Conservation (phyloP, 2,797 vertebrate species). For the Pipistrellus pipistrellus region DNA sequence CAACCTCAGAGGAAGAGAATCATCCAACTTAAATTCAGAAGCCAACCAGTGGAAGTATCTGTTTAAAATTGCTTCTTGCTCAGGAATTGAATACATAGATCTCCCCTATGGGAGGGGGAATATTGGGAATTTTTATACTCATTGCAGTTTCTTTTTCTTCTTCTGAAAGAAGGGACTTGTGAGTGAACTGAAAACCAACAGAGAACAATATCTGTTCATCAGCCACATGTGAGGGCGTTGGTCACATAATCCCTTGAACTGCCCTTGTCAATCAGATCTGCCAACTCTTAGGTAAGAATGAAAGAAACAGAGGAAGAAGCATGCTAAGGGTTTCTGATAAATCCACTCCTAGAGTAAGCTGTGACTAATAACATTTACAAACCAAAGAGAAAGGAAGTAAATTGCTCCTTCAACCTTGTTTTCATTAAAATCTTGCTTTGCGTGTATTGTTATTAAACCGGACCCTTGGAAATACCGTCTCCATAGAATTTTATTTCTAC, state of each 20-base stretch:
- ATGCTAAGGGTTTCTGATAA: neutral
- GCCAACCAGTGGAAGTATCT: neutral
- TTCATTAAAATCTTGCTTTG: conserved; percentile 59
- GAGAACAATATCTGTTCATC: neutral
- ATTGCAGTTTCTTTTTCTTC: conserved; percentile 17
- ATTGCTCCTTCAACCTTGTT: conserved; percentile 14
- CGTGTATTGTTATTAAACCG: conserved; percentile 34
- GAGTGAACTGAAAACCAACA: conserved; percentile 1
- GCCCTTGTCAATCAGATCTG: neutral
- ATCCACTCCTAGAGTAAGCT: neutral
- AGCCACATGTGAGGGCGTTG: neutral
- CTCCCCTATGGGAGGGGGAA: neutral
- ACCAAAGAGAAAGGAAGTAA: neutral
- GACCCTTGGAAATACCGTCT: conserved; percentile 56
- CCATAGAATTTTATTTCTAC: conserved; percentile 59
- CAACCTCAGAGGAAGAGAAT: neutral
- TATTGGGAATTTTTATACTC: neutral
- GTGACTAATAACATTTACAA: conserved; percentile 4
- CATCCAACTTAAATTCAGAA: conserved; percentile 15
- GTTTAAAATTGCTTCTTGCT: neutral
- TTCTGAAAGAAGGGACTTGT: neutral
- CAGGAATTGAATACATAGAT: neutral
- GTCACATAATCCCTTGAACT: neutral
- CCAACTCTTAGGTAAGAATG: neutral
- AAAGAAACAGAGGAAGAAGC: neutral